Percentiles rank a stretch among this genome's conserved stretches.
These are phyloP conservation scores for Iselma pallidipennis DNA, from an alignment of 2,888 invertebrate species.

Conservation along the genomic window DNA sequence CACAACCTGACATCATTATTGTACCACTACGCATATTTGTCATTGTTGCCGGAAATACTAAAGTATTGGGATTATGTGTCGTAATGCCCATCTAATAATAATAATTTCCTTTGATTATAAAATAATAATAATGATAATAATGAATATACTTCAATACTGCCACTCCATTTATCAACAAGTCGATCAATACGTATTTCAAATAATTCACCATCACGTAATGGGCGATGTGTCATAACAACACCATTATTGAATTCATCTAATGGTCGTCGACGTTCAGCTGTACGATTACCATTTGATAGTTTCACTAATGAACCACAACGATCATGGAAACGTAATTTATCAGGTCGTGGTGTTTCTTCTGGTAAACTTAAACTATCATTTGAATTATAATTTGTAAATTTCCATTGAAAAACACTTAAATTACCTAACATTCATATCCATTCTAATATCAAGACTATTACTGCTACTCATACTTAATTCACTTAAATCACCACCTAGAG, in stretches of 20 bases:
- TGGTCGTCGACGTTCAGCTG: constrained; percentile 85
- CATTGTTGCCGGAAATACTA: constrained; percentile 96
- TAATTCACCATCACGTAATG: constrained; percentile 83
- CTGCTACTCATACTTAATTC: constrained; percentile 55
- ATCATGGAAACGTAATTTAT: constrained; percentile 82
- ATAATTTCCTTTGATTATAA: background rate
- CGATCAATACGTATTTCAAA: constrained; percentile 95
- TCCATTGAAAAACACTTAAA: background rate
- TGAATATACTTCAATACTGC: constrained; percentile 74
- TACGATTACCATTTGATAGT: constrained; percentile 77
- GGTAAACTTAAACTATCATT: constrained; percentile 49
- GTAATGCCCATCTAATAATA: constrained; percentile 81
- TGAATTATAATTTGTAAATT: constrained; percentile 1
- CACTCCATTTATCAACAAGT: constrained; percentile 94
- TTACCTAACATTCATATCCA: constrained; percentile 56
- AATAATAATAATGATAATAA: background rate
- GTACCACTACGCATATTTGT: constrained; percentile 93
- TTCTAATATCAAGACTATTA: constrained; percentile 55
- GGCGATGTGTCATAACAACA: constrained; percentile 92
- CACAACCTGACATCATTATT: constrained; percentile 97
- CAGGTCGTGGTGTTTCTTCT: constrained; percentile 54
- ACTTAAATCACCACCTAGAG: constrained; percentile 54
- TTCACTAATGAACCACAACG: constrained; percentile 87
- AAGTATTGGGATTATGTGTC: constrained; percentile 85
- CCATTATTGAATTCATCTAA: constrained; percentile 95